Conservation (phyloP, 2,797 vertebrate genomes). For the Anolis apletophallus region DNA sequence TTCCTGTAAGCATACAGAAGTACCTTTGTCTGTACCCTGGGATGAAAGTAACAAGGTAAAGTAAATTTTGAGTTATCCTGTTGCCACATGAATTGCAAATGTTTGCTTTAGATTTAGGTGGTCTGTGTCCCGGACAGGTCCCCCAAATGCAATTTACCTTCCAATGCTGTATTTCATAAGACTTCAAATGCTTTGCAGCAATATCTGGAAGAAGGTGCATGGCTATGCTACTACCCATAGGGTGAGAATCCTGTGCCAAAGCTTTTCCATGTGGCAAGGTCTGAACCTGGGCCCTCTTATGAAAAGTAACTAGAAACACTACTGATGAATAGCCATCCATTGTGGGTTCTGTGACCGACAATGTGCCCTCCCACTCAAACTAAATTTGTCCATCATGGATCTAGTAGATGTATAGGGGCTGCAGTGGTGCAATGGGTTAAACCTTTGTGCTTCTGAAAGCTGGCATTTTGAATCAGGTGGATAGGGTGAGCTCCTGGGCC, state of each 20-base stretch:
- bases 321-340: neutral
- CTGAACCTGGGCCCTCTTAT: neutral
- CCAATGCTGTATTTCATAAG: neutral
- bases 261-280: too few relatives aligned
- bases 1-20: conserved; percentile 90
- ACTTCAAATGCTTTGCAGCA: neutral
- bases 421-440: too few relatives aligned
- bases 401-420: neutral
- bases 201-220: neutral
- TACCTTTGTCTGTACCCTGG: conserved; percentile 95
- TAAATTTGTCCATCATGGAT: too few relatives aligned
- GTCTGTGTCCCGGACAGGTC: neutral
- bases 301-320: neutral
- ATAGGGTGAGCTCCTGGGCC: too few relatives aligned
- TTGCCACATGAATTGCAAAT: neutral
- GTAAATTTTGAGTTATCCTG: neutral
- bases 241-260: neutral
- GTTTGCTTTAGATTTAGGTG: neutral
- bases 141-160: neutral
- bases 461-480: too few relatives aligned
- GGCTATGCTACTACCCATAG: neutral
- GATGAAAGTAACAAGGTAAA: conserved; percentile 95
- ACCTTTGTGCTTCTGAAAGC: too few relatives aligned
- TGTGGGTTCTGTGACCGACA: too few relatives aligned
- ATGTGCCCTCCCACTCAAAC: too few relatives aligned